phyloP scores from a whole-genome alignment of 2,888 invertebrate genomes.

The Aspidiotus destructor region DNA sequence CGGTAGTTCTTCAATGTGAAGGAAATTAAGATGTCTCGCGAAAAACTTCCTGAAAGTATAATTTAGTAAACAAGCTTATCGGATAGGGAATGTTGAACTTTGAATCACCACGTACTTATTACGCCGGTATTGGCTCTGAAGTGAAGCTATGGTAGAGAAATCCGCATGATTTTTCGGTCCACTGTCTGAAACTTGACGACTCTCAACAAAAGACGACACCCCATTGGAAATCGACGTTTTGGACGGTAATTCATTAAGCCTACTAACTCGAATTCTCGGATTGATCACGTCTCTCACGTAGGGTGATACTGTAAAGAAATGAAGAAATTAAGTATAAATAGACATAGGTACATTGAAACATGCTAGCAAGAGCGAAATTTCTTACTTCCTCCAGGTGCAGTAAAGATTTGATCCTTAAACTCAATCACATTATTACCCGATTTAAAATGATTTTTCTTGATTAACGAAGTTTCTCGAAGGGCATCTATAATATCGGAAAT shows the following conservation, averaged over 20 bases:
- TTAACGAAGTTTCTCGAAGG: not conserved
- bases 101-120: not conserved
- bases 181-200: too few relatives aligned
- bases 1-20: not conserved
- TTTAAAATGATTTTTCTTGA: not conserved
- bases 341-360: too few relatives aligned
- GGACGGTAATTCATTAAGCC: not conserved
- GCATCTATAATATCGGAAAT: not conserved
- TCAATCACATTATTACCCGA: not conserved
- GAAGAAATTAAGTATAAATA: not conserved
- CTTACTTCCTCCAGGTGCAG: not conserved
- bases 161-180: too few relatives aligned
- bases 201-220: too few relatives aligned
- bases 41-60: not conserved
- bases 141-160: not conserved
- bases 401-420: not conserved
- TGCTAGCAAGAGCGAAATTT: not conserved
- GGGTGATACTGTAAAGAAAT: not conserved
- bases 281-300: not conserved
- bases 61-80: too few relatives aligned
- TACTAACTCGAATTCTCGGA: not conserved
- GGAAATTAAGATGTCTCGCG: not conserved
- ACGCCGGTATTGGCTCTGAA: not conserved
- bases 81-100: too few relatives aligned
- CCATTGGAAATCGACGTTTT: not conserved